phyloP scores from a whole-genome alignment of 2,797 vertebrate species.

The Rallus crepitans region DNA sequence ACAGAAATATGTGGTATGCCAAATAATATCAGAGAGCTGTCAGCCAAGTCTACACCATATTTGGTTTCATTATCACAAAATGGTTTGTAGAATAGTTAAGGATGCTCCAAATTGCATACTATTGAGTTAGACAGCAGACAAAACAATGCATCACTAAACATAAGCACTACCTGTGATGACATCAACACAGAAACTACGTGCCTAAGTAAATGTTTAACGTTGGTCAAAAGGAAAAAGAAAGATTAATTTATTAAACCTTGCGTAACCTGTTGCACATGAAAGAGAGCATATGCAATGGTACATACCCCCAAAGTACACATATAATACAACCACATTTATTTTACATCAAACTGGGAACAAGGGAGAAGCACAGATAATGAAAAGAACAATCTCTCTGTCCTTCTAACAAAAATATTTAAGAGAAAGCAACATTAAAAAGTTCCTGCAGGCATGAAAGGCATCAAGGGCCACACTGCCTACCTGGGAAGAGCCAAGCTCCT shows the following conservation, averaged over 20 bases:
- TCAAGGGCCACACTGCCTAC: background rate
- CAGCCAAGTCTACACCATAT: conserved; percentile 37
- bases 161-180: conserved; percentile 34
- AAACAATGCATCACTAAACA: conserved; percentile 24
- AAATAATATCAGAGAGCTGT: conserved; percentile 42
- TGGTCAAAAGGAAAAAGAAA: background rate
- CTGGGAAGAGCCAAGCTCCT: background rate
- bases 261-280: conserved; percentile 48
- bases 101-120: conserved; percentile 46
- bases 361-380: background rate
- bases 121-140: conserved; percentile 27
- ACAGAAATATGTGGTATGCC: conserved; percentile 40
- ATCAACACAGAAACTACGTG: background rate
- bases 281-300: conserved; percentile 17
- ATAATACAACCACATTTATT: background rate
- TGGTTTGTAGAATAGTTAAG: conserved; percentile 49
- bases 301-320: background rate
- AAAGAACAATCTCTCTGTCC: background rate
- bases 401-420: background rate
- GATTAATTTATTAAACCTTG: background rate
- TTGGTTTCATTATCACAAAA: conserved; percentile 56
- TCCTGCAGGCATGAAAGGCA: background rate
- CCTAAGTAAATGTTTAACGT: background rate
- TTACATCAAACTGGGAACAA: background rate
- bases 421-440: background rate